A percentile compares a stretch with the other conserved stretches of the same genome.
Evolutionary conservation across 2,113 vertebrate species (phyloP).

Genomic region (Willisornis vidua): DNA sequence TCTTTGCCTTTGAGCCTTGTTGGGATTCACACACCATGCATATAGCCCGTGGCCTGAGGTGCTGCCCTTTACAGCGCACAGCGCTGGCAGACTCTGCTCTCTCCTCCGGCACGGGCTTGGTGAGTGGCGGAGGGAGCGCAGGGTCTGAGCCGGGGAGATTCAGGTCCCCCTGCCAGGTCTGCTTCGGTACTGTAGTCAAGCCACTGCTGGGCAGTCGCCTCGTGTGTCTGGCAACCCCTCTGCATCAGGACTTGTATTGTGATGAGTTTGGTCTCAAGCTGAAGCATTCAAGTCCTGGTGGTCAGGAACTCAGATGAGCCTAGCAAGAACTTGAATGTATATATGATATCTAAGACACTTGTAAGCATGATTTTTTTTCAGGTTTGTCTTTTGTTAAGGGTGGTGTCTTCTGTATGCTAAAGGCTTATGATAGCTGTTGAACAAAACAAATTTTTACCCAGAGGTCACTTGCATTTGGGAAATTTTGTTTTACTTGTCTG

Average conservation of each 20-base stretch:
- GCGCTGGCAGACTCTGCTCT: background rate
- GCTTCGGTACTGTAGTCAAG: background rate
- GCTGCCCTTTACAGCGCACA: fast-evolving
- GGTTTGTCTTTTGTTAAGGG: background rate
- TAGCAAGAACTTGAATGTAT: background rate
- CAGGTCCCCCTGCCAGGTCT: background rate
- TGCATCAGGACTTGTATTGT: background rate
- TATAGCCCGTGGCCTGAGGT: background rate
- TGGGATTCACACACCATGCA: fast-evolving
- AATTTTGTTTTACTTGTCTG: background rate
- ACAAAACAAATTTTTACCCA: background rate
- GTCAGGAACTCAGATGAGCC: background rate
- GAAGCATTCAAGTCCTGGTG: background rate
- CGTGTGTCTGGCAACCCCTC: background rate
- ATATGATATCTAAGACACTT: background rate
- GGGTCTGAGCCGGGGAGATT: background rate
- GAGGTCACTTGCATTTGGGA: background rate
- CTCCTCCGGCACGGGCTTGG: background rate
- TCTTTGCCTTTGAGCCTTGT: background rate
- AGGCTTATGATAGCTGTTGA: background rate
- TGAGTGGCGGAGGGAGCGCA: fast-evolving
- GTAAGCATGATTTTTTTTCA: background rate
- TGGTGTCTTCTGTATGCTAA: background rate
- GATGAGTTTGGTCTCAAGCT: background rate
- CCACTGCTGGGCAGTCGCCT: background rate